Evolutionary conservation across 2,888 invertebrate species (phyloP).

Genomic region (Eumacrocentrus americanus): DNA sequence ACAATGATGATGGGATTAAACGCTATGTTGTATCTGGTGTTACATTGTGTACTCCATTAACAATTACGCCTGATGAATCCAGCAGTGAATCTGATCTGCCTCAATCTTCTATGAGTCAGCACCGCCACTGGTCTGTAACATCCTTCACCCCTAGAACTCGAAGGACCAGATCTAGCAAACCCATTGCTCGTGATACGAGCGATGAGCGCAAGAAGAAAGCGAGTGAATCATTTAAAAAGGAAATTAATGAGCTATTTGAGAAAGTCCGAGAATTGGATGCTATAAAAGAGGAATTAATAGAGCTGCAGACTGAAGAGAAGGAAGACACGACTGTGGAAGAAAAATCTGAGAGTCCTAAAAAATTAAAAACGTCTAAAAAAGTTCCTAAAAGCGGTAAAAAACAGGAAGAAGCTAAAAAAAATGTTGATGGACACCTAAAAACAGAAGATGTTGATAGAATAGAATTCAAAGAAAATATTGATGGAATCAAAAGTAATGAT

Average conservation of each 20-base stretch:
- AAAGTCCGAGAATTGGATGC: conserved; percentile 34
- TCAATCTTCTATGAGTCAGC: not conserved
- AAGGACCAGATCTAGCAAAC: not conserved
- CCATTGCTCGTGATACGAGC: conserved; percentile 35
- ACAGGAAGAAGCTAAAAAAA: not conserved
- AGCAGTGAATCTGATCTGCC: conserved; percentile 14
- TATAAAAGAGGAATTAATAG: conserved; percentile 8
- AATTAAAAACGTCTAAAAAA: not conserved
- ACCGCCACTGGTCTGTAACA: conserved; percentile 26
- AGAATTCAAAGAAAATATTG: conserved; percentile 23
- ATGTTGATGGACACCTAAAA: not conserved
- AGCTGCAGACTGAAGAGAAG: conserved; percentile 1
- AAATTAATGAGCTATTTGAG: conserved; percentile 37
- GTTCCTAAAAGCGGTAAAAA: not conserved
- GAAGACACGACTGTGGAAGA: conserved; percentile 3
- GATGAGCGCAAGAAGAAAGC: conserved; percentile 38
- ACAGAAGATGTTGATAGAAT: too few relatives aligned
- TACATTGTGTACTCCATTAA: conserved; percentile 19
- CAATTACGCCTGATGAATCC: conserved; percentile 16
- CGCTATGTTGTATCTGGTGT: conserved; percentile 11
- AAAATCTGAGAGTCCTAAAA: not conserved
- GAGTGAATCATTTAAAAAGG: conserved; percentile 35
- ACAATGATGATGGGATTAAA: not conserved
- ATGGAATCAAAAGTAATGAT: not conserved
- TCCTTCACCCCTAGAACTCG: conserved; percentile 25